These are phyloP conservation scores for Lochmaea capreae DNA, from an alignment of 2,888 invertebrate genomes.

Conservation along the genomic window DNA sequence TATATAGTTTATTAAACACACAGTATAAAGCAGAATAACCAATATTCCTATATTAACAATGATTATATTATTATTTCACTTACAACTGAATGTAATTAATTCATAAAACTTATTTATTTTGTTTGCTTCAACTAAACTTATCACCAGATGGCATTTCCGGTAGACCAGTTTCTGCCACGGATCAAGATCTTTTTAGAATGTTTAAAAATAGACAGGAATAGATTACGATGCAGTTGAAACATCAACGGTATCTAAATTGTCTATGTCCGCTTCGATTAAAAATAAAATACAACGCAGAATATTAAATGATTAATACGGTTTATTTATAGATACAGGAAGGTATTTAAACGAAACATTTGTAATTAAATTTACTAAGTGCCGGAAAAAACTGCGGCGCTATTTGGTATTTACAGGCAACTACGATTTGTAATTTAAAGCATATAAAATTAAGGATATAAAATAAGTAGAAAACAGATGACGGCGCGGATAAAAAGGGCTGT, in stretches of 20 bases:
- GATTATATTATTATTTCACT: background rate
- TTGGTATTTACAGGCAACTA: background rate
- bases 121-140: constrained; percentile 5
- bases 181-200: constrained; percentile 11
- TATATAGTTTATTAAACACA: background rate
- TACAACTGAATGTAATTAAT: background rate
- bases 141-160: constrained; percentile 21
- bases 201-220: constrained; percentile 13
- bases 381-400: background rate
- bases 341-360: background rate
- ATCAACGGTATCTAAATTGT: constrained; percentile 32
- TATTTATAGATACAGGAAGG: constrained; percentile 5
- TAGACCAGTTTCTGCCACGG: constrained; percentile 1
- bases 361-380: background rate
- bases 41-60: background rate
- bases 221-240: constrained; percentile 16
- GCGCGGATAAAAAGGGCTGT: too few species aligned
- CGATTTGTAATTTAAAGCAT: too few species aligned
- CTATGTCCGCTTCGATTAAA: constrained; percentile 31
- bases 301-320: background rate
- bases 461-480: too few species aligned
- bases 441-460: too few species aligned
- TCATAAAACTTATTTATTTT: background rate
- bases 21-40: background rate
- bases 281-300: constrained; percentile 20